Conservation (phyloP, 1,140 invertebrate species). For the Galleria mellonella region DNA sequence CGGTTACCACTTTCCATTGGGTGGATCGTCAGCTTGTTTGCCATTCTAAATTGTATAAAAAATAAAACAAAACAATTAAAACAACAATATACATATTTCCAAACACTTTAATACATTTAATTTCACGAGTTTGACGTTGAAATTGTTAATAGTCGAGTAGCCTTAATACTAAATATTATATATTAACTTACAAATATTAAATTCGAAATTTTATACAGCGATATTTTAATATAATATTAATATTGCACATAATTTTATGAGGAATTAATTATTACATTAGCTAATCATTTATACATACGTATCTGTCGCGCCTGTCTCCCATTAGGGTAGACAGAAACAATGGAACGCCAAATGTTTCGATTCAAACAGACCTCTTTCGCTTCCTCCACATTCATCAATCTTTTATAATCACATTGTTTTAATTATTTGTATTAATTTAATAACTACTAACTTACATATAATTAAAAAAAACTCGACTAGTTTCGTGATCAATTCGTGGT, state of each 20-base stretch:
- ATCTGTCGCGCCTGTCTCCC: too few species aligned
- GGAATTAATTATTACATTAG: background rate
- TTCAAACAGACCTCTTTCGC: too few species aligned
- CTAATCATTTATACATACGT: too few species aligned
- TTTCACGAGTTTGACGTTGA: background rate
- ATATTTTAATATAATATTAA: constrained; percentile 22
- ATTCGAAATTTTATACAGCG: constrained; percentile 42
- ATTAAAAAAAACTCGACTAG: background rate
- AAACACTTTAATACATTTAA: background rate
- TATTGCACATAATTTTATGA: constrained; percentile 34
- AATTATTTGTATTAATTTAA: background rate
- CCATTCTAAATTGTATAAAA: background rate
- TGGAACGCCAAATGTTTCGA: too few species aligned
- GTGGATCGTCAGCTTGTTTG: too few species aligned
- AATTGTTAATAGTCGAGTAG: background rate
- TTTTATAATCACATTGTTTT: background rate
- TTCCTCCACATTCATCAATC: too few species aligned
- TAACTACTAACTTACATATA: background rate
- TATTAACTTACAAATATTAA: constrained; percentile 29
- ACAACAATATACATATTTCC: background rate
- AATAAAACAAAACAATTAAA: too few species aligned
- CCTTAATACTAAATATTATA: background rate
- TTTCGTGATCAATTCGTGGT: too few species aligned
- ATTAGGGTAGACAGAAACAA: too few species aligned
- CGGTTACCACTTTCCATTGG: too few species aligned